These are phyloP conservation scores for Scaptodrosophila latifasciaeformis DNA, from an alignment of 2,888 invertebrate species.

Conservation along the genomic window DNA sequence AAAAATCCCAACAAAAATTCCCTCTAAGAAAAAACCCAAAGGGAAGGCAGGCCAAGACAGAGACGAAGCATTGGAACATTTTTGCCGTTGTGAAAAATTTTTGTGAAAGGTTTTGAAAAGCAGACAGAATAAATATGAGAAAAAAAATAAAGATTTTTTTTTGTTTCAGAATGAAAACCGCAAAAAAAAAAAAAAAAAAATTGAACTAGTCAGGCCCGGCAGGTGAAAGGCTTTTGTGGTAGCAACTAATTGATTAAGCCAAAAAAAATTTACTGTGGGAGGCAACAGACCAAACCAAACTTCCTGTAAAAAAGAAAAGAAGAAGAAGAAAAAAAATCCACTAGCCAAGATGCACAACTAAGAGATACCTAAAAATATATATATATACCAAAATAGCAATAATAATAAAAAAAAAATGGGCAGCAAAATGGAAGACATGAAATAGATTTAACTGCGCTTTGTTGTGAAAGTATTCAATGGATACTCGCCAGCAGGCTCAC, in stretches of 20 bases:
- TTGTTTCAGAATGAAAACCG: constrained; percentile 40
- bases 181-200: constrained; percentile 23
- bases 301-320: too few species aligned
- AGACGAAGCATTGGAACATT: too few species aligned
- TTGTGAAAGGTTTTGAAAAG: constrained; percentile 59
- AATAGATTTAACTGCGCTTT: constrained; percentile 42
- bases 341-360: too few species aligned
- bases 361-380: too few species aligned
- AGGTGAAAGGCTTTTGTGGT: constrained; percentile 1
- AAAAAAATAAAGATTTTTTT: constrained; percentile 36
- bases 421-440: constrained; percentile 30
- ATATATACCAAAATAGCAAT: constrained; percentile 11
- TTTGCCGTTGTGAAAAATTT: too few species aligned
- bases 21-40: too few species aligned
- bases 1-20: background rate
- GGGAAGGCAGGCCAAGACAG: too few species aligned
- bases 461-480: constrained; percentile 56
- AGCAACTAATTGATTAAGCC: too few species aligned
- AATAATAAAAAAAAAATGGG: constrained; percentile 17
- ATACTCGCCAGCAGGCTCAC: constrained; percentile 32
- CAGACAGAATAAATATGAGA: constrained; percentile 59
- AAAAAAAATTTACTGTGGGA: too few species aligned
- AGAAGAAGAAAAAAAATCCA: too few species aligned
- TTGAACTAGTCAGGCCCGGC: background rate
- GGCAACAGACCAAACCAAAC: too few species aligned